Evolutionary conservation across 2,797 vertebrate species (phyloP).

Genomic region (Percopsis omiscomaycus): DNA sequence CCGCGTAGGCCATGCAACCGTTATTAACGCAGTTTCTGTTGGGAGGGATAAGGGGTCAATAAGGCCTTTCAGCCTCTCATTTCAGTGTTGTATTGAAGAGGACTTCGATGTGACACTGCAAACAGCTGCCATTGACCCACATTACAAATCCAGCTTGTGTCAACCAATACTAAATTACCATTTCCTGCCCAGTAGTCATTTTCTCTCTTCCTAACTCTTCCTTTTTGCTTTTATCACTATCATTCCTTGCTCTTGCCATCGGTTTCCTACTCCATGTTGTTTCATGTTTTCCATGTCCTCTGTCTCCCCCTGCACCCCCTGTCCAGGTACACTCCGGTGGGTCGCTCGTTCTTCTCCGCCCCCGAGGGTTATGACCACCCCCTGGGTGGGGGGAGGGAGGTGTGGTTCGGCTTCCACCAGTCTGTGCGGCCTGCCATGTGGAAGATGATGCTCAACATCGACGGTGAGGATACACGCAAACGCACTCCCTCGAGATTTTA

Average conservation of each 20-base stretch:
- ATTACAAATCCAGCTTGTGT: conserved; percentile 33
- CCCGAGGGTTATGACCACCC: conserved; percentile 98
- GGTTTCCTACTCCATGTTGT: not conserved
- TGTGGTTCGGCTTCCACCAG: conserved; percentile 99
- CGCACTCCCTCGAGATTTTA: not conserved
- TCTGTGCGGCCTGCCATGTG: conserved; percentile 99
- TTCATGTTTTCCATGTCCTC: not conserved
- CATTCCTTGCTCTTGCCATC: not conserved
- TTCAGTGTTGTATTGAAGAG: conserved; percentile 29
- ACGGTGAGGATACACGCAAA: conserved; percentile 79
- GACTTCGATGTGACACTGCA: conserved; percentile 19
- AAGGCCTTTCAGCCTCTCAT: conserved; percentile 28
- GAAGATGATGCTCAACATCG: conserved; percentile 99
- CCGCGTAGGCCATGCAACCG: conserved; percentile 10
- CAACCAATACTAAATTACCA: conserved; percentile 10
- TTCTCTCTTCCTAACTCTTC: not conserved
- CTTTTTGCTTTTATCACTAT: not conserved
- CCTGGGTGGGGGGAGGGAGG: conserved; percentile 94
- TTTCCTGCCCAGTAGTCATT: conserved; percentile 1
- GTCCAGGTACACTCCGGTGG: conserved; percentile 94
- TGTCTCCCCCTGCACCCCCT: not conserved
- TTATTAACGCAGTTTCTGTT: conserved; percentile 38
- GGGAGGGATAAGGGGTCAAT: conserved; percentile 27
- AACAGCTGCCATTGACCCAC: conserved; percentile 36
- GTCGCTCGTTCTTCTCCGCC: conserved; percentile 97